Evolutionary conservation across 1,140 invertebrate species (phyloP).

Genomic region (Sminthurinus signatus): DNA sequence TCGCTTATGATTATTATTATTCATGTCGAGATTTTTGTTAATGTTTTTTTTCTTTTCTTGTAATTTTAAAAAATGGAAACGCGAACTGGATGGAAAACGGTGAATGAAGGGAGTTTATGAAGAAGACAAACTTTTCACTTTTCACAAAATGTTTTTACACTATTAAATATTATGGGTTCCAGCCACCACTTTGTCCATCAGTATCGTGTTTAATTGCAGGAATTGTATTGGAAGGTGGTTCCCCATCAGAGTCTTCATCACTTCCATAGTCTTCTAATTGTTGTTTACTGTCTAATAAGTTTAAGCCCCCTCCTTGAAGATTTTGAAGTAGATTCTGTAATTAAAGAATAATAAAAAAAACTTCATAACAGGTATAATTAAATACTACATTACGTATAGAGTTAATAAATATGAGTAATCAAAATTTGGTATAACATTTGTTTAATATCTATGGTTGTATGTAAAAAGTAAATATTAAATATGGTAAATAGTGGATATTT

Average conservation of each 20-base stretch:
- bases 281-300: slow-evolving; percentile 21
- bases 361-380: too few relatives aligned
- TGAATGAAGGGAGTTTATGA: too few relatives aligned
- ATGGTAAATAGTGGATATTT: neutral
- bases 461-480: neutral
- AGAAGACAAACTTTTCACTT: slow-evolving; percentile 12
- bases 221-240: slow-evolving; percentile 22
- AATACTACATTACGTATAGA: too few relatives aligned
- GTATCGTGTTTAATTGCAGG: slow-evolving; percentile 23
- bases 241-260: slow-evolving; percentile 34
- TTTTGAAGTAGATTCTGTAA: slow-evolving; percentile 14
- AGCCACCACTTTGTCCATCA: slow-evolving; percentile 33
- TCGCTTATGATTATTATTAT: too few relatives aligned
- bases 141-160: neutral
- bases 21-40: too few relatives aligned
- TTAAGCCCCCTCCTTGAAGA: slow-evolving; percentile 29
- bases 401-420: too few relatives aligned
- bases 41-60: too few relatives aligned
- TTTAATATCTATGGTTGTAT: too few relatives aligned
- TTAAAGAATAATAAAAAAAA: slow-evolving; percentile 6
- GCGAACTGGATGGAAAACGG: slow-evolving; percentile 19
- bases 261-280: slow-evolving; percentile 26
- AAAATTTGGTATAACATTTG: too few relatives aligned
- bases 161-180: slow-evolving; percentile 27
- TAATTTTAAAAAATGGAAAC: too few relatives aligned